Conservation (phyloP, 2,797 vertebrate species). For the Heterohyrax brucei region DNA sequence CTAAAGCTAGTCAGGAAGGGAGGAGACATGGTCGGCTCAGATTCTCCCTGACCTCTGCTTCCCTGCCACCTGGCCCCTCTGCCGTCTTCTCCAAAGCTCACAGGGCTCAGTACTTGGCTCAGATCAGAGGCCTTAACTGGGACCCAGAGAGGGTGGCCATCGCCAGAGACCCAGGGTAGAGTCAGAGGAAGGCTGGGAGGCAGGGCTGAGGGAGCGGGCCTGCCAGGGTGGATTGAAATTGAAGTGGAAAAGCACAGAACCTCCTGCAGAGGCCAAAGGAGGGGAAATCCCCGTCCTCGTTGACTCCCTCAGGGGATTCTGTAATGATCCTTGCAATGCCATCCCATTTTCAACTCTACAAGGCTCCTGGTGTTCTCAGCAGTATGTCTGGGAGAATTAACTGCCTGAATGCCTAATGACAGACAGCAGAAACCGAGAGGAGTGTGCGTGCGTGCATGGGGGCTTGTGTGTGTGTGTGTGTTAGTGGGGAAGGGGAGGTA, state of each 20-base stretch:
- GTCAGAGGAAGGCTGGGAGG: neutral
- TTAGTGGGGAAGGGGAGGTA: neutral
- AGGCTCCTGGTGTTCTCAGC: conserved; percentile 69
- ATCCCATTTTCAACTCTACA: conserved; percentile 76
- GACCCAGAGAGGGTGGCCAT: fast-evolving
- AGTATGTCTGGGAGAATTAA: conserved; percentile 74
- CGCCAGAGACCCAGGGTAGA: neutral
- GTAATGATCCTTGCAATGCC: conserved; percentile 63
- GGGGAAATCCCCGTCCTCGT: conserved; percentile 15
- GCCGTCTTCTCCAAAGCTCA: neutral
- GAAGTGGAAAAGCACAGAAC: neutral
- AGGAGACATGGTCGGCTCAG: neutral
- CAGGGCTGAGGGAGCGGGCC: fast-evolving
- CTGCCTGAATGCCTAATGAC: conserved; percentile 80
- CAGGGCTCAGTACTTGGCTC: neutral
- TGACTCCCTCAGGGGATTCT: conserved; percentile 63
- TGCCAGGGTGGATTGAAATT: neutral
- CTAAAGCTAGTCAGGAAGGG: neutral
- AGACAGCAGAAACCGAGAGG: neutral
- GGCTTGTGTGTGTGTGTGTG: neutral
- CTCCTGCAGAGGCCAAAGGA: neutral
- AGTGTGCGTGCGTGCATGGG: fast-evolving
- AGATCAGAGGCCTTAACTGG: neutral
- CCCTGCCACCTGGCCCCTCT: neutral
- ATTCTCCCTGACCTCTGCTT: neutral